A percentile compares a stretch with the other conserved stretches of the same genome.
Evolutionary conservation across 2,888 invertebrate species (phyloP).

Genomic region (Listrodromus nycthemerus): DNA sequence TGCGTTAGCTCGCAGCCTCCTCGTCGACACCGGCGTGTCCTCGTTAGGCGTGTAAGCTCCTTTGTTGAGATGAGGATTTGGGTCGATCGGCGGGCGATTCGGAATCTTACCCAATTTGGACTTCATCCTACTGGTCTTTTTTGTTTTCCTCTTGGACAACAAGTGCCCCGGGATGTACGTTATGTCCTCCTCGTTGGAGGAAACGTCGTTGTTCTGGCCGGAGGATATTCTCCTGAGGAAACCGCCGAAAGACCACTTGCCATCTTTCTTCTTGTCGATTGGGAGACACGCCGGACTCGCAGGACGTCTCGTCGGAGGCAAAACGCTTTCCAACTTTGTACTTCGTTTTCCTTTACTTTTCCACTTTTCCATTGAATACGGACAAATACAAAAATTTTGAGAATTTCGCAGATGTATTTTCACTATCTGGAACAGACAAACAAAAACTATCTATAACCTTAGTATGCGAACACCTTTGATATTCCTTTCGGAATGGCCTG

Average conservation of each 20-base stretch:
- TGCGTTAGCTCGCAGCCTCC: not conserved
- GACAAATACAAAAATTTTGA: no score
- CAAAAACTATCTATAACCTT: slow-evolving; percentile 49
- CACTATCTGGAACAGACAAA: slow-evolving; percentile 43
- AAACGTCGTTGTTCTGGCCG: slow-evolving; percentile 87
- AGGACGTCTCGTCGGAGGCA: slow-evolving; percentile 73
- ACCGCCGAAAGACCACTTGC: slow-evolving; percentile 93
- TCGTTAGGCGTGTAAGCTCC: not conserved
- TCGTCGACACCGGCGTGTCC: not conserved
- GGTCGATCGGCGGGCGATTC: not conserved
- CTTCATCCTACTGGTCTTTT: slow-evolving; percentile 45
- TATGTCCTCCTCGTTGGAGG: slow-evolving; percentile 86
- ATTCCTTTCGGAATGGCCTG: not conserved
- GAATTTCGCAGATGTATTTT: not conserved
- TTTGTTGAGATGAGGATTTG: not conserved
- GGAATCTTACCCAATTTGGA: slow-evolving; percentile 6
- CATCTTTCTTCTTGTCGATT: slow-evolving; percentile 87
- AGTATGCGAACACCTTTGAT: not conserved
- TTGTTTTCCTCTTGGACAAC: slow-evolving; percentile 66
- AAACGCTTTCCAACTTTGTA: slow-evolving; percentile 73
- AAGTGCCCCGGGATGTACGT: slow-evolving; percentile 67
- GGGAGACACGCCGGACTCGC: slow-evolving; percentile 62
- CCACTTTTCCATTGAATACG: slow-evolving; percentile 75
- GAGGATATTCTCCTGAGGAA: slow-evolving; percentile 92
- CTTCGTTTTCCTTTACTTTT: slow-evolving; percentile 72